phyloP scores from a whole-genome alignment of 2,797 vertebrate species.

The Rhinophrynus dorsalis region DNA sequence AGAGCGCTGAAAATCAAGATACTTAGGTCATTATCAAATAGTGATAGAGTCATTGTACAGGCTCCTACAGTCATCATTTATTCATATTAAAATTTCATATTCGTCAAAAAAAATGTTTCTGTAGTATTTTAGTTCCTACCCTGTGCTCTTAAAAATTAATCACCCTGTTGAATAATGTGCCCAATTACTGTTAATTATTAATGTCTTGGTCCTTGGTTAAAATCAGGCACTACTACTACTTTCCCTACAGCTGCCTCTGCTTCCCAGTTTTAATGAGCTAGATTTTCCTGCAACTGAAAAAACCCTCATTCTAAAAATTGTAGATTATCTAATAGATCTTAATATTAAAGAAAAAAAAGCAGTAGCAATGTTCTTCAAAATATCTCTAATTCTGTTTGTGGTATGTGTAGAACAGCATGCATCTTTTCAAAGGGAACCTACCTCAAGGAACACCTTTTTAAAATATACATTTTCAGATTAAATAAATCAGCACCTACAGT shows the following conservation, averaged over 20 bases:
- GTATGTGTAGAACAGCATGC: no score
- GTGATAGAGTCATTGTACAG: neutral
- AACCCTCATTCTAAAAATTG: conserved; percentile 57
- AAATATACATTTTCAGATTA: no score
- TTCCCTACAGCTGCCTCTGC: conserved; percentile 58
- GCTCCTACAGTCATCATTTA: conserved; percentile 19
- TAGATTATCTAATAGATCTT: conserved; percentile 19
- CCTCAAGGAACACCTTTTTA: no score
- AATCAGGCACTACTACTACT: conserved; percentile 61
- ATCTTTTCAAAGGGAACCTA: no score
- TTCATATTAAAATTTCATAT: conserved; percentile 29
- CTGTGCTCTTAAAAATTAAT: conserved; percentile 78
- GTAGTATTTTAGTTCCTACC: conserved; percentile 56
- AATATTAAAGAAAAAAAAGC: conserved; percentile 25
- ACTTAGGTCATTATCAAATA: conserved; percentile 27
- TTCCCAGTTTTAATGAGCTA: conserved; percentile 49
- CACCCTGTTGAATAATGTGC: conserved; percentile 76
- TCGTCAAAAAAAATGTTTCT: conserved; percentile 50
- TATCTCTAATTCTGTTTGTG: no score
- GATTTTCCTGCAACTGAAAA: conserved; percentile 56
- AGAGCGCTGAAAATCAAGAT: no score
- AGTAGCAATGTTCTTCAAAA: neutral
- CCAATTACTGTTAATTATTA: conserved; percentile 80
- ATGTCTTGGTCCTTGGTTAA: conserved; percentile 70
- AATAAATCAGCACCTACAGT: no score